phyloP scores from a whole-genome alignment of 2,113 vertebrate genomes.

The Piaya cayana region DNA sequence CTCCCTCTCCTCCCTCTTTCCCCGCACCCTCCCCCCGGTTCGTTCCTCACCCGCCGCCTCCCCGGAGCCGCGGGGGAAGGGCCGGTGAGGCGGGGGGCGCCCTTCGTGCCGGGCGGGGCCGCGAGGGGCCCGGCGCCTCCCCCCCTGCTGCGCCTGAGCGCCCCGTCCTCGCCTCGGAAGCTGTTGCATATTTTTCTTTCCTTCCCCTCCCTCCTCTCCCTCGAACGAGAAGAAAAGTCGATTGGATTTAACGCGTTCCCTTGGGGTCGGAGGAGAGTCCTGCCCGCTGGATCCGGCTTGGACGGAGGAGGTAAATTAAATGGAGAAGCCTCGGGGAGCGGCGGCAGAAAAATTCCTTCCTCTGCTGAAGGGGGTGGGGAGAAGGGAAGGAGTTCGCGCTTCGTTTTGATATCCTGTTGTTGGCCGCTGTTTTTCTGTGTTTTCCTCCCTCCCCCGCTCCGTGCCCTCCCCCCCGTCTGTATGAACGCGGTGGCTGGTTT shows the following conservation, averaged over 20 bases:
- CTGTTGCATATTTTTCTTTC: neutral
- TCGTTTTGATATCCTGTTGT: constrained; percentile 40
- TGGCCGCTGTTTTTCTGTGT: constrained; percentile 15
- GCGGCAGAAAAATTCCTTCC: neutral
- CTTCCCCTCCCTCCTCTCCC: neutral
- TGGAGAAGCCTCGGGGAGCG: neutral
- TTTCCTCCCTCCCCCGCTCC: neutral
- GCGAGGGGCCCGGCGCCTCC: no score
- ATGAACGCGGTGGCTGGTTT: neutral
- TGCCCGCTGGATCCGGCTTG: neutral
- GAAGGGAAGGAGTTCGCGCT: constrained; percentile 9
- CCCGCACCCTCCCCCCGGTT: no score
- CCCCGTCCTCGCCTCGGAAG: neutral
- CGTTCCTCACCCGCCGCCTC: no score
- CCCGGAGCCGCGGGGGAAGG: no score
- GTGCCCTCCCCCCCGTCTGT: neutral
- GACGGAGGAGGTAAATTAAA: constrained; percentile 38
- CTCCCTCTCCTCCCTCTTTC: no score
- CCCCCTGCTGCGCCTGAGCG: neutral
- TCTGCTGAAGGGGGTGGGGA: constrained; percentile 1
- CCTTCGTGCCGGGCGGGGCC: no score
- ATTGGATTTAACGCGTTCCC: neutral
- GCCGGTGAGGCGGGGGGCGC: no score
- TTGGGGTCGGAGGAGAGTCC: neutral
- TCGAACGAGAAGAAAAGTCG: neutral